Evolutionary conservation across 1,140 invertebrate genomes (phyloP), one percentile per base, ranked within the genome.

Genomic region (Drosophila lini): DNA sequence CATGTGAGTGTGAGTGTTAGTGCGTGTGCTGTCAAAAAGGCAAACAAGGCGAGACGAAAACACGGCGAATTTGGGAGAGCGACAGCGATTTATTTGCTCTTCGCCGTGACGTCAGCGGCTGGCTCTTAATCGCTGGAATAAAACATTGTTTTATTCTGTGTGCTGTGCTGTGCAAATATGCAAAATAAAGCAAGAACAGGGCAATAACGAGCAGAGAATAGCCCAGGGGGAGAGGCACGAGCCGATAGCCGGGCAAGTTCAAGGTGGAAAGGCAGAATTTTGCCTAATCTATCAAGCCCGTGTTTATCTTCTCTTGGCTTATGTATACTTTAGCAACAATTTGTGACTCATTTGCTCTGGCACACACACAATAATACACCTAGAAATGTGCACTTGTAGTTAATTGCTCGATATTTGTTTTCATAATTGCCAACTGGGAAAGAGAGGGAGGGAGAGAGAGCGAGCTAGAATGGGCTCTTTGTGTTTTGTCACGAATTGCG

Each of bases 21-120:
- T 22, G 47, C 13, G 38, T 63, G 38, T 53, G 36, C 16, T 44
- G 31, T 47, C 31, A 55, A 63, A 44, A 52, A 79, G 36, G 57
- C 63, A 80, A 74, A 80, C 78, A 80, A 80, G 58, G 38, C 34
- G 28, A 44, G 45, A 32, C 25, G 25, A 28, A 28, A 32, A 45
- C 25, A 19, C 61, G 48, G 57, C 63, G 58, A 79, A 81, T 81
- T 81, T 77, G 59, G 52, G 42, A 48, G 68, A 47, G 64, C 10
- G 28, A 5, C 52, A 42, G 48, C 78, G 8, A 75, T 79, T 83
- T 83, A 78, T 82, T 71, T 71, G 44, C 52, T 58, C 67, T 58
- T 71, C 34, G 52, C 53, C 16, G 44, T 71, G 80, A 82, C 80
- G 80, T 83, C 80, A 82, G 63, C 75, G 47, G n/a, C n/a, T 48